Conservation (phyloP, 1,140 invertebrate species). For the Danaus plexippus region DNA sequence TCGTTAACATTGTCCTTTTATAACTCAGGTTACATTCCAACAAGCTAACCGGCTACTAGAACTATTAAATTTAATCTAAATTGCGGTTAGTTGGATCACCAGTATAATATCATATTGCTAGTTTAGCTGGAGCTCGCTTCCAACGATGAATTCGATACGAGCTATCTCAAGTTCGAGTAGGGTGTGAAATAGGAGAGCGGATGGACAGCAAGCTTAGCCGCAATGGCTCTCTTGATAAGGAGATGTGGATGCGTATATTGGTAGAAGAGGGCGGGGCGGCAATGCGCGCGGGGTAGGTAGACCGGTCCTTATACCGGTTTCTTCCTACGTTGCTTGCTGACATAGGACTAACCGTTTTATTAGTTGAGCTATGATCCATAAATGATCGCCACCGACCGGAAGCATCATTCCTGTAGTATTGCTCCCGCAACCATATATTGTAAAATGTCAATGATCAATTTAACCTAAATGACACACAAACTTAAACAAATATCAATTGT, state of each 20-base stretch:
- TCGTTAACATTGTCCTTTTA: slow-evolving; percentile 23
- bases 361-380: slow-evolving; percentile 61
- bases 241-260: slow-evolving; percentile 60
- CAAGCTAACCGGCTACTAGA: slow-evolving; percentile 11
- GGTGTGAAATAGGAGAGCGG: slow-evolving; percentile 60
- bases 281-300: slow-evolving; percentile 25
- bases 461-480: too few species aligned
- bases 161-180: slow-evolving; percentile 34
- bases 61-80: slow-evolving; percentile 42
- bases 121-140: slow-evolving; percentile 44
- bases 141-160: slow-evolving; percentile 48
- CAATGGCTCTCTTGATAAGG: slow-evolving; percentile 54
- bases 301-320: slow-evolving; percentile 66
- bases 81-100: slow-evolving; percentile 50
- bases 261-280: slow-evolving; percentile 45
- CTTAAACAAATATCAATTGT: too few species aligned
- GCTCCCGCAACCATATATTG: slow-evolving; percentile 21
- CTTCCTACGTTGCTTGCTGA: slow-evolving; percentile 48
- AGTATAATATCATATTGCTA: slow-evolving; percentile 43
- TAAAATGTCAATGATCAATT: too few species aligned
- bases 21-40: slow-evolving; percentile 18
- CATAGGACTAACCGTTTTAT: slow-evolving; percentile 66
- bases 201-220: slow-evolving; percentile 53
- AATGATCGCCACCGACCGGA: slow-evolving; percentile 43
- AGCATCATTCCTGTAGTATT: slow-evolving; percentile 33